These are phyloP conservation scores for Pedionomus torquatus DNA, from an alignment of 2,113 vertebrate species.

Conservation along the genomic window DNA sequence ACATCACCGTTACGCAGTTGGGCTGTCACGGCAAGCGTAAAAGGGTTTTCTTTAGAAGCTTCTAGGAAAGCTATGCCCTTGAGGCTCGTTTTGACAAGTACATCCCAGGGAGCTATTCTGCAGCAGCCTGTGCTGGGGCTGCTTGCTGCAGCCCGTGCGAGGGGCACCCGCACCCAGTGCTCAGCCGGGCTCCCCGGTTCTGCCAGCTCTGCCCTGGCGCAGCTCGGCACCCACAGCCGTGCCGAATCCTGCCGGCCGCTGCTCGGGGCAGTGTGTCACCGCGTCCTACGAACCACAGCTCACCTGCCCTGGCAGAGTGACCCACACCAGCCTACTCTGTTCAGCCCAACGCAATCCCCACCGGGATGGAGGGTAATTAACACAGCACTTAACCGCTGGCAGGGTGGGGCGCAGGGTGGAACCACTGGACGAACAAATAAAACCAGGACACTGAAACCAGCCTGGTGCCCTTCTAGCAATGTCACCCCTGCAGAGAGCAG, in stretches of 20 bases:
- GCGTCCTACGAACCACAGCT: background rate
- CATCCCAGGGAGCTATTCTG: background rate
- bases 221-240: rapidly evolving
- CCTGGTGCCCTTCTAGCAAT: background rate
- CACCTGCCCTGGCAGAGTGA: constrained; percentile 23
- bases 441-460: constrained; percentile 64
- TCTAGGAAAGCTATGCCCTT: background rate
- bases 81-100: background rate
- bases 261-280: background rate
- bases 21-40: background rate
- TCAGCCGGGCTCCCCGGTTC: background rate
- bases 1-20: rapidly evolving
- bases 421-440: background rate
- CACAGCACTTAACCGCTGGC: background rate
- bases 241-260: background rate
- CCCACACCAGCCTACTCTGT: background rate
- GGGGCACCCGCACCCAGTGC: rapidly evolving
- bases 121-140: background rate
- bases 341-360: background rate
- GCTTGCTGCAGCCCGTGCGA: background rate
- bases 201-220: background rate
- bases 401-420: constrained; percentile 16
- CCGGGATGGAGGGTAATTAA: background rate
- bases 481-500: background rate
- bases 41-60: background rate